Evolutionary conservation across 2,113 vertebrate species (phyloP).

Genomic region (Rattus rattus): DNA sequence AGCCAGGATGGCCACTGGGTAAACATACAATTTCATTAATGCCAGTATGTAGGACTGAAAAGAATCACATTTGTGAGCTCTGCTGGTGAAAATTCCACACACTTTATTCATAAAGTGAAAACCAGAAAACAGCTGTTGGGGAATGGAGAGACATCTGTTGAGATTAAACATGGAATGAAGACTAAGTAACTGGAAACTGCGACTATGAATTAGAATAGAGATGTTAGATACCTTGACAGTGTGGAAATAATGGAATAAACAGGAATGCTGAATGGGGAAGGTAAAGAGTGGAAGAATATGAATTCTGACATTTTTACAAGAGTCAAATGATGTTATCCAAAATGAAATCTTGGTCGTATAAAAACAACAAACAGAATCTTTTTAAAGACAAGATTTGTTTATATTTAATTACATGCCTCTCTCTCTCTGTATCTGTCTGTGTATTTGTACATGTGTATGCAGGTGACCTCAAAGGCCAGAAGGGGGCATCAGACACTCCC

Average conservation of each 20-base stretch:
- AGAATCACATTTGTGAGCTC: background rate
- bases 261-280: background rate
- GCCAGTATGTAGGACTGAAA: background rate
- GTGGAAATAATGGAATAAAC: background rate
- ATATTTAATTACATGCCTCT: background rate
- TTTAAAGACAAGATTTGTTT: background rate
- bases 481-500: background rate
- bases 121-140: background rate
- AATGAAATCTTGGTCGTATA: conserved; percentile 39
- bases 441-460: background rate
- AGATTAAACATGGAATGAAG: background rate
- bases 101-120: background rate
- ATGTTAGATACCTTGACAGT: background rate
- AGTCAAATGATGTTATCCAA: background rate
- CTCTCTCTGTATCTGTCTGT: background rate
- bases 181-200: background rate
- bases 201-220: conserved; percentile 8
- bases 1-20: background rate
- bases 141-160: background rate
- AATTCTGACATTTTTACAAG: conserved; percentile 10
- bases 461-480: background rate
- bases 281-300: background rate
- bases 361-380: background rate
- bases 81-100: background rate
- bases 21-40: background rate